These are phyloP conservation scores for Mustela lutreola DNA, from an alignment of 2,113 vertebrate genomes.

Conservation along the genomic window DNA sequence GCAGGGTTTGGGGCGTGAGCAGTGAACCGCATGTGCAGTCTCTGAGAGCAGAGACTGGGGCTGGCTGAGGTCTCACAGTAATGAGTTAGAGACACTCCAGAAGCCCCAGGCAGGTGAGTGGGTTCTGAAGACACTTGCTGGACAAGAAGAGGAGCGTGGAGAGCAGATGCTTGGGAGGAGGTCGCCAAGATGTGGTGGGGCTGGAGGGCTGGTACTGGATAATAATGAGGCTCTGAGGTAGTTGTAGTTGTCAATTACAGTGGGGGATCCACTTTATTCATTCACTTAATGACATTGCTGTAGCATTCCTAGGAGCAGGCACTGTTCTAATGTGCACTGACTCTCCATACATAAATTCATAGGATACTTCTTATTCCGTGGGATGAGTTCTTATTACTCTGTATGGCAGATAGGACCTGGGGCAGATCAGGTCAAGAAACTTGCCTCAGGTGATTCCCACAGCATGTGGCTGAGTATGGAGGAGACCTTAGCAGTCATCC, in stretches of 20 bases:
- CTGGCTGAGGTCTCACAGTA: neutral
- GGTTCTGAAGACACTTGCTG: neutral
- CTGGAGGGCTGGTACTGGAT: accelerated
- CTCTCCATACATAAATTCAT: neutral
- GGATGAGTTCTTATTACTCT: no score
- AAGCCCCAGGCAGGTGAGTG: neutral
- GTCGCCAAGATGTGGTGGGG: no score
- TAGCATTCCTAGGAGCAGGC: neutral
- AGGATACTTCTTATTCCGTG: neutral
- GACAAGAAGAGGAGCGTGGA: neutral
- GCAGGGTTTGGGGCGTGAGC: neutral
- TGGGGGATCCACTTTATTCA: neutral
- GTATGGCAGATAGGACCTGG: no score
- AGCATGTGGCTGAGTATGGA: no score
- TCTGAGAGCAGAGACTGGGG: neutral
- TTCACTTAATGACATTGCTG: neutral
- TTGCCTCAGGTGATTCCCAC: no score
- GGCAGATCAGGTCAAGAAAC: no score
- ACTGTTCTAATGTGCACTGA: neutral
- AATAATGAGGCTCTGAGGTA: neutral
- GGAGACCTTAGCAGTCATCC: no score
- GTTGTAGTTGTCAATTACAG: neutral
- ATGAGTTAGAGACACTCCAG: accelerated
- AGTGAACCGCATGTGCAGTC: no score
- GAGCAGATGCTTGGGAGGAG: neutral